Percentiles rank a stretch among this genome's conserved stretches.
phyloP scores from a whole-genome alignment of 2,888 invertebrate genomes.

The Girardia tigrina region DNA sequence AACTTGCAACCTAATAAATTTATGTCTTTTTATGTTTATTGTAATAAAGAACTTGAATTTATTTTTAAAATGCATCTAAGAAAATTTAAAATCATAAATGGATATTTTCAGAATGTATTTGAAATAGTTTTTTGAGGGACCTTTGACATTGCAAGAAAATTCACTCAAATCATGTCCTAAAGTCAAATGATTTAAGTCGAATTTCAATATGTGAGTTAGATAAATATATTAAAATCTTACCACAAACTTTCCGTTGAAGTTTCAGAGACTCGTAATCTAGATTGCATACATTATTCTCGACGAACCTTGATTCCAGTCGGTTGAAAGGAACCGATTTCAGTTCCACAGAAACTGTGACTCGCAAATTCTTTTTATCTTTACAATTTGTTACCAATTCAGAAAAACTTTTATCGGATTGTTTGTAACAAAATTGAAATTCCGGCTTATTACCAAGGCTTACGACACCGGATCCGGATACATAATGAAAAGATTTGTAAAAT shows the following conservation, averaged over 20 bases:
- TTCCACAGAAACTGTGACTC: neutral
- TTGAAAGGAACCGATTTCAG: neutral
- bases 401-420: neutral
- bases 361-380: neutral
- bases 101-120: too few relatives aligned
- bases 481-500: neutral
- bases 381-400: neutral
- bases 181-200: too few relatives aligned
- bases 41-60: too few relatives aligned
- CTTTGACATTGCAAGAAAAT: too few relatives aligned
- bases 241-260: conserved; percentile 13
- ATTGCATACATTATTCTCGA: neutral
- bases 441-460: neutral
- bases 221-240: neutral
- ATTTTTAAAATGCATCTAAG: too few relatives aligned
- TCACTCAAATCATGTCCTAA: too few relatives aligned
- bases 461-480: conserved; percentile 13
- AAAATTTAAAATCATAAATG: too few relatives aligned
- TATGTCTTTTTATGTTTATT: too few relatives aligned
- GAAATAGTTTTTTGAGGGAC: too few relatives aligned
- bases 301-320: neutral
- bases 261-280: neutral
- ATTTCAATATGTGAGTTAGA: too few relatives aligned
- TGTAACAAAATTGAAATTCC: neutral
- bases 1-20: too few relatives aligned